Evolutionary conservation across 2,113 vertebrate genomes (phyloP).

Genomic region (Girardinichthys multiradiatus): DNA sequence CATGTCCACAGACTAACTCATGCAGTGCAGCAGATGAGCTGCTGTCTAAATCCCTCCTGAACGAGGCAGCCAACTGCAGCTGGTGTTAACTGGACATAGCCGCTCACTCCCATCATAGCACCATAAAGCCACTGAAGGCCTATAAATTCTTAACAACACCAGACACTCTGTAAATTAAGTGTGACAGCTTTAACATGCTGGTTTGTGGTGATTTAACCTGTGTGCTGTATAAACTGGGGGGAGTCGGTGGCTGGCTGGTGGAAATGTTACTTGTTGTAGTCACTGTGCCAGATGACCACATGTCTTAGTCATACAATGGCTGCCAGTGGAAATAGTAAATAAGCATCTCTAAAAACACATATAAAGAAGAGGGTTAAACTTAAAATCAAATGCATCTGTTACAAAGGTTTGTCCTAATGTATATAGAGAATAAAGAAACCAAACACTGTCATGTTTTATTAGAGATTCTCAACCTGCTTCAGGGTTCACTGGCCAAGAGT

Average conservation of each 20-base stretch:
- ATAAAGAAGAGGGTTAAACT: neutral
- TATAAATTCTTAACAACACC: slow-evolving; percentile 56
- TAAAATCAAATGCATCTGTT: slow-evolving; percentile 5
- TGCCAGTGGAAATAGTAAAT: neutral
- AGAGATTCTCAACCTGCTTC: neutral
- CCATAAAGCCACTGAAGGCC: slow-evolving; percentile 39
- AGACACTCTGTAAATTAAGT: slow-evolving; percentile 39
- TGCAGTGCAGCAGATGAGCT: slow-evolving; percentile 36
- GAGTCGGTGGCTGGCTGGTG: neutral
- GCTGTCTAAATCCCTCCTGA: slow-evolving; percentile 38
- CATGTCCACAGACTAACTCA: slow-evolving; percentile 46
- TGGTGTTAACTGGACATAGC: slow-evolving; percentile 44
- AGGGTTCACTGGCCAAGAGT: neutral
- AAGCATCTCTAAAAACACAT: slow-evolving; percentile 19
- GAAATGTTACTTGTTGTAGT: slow-evolving; percentile 23
- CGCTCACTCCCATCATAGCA: slow-evolving; percentile 20
- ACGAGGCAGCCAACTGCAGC: slow-evolving; percentile 60
- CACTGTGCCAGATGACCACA: slow-evolving; percentile 23
- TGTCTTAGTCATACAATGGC: slow-evolving; percentile 39
- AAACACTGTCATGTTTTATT: neutral
- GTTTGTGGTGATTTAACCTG: slow-evolving; percentile 46
- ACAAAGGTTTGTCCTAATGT: neutral
- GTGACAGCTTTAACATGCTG: slow-evolving; percentile 32
- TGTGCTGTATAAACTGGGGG: slow-evolving; percentile 13
- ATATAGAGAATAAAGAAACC: neutral